Conservation (phyloP, 2,797 vertebrate species). For the Pseudochirops cupreus region DNA sequence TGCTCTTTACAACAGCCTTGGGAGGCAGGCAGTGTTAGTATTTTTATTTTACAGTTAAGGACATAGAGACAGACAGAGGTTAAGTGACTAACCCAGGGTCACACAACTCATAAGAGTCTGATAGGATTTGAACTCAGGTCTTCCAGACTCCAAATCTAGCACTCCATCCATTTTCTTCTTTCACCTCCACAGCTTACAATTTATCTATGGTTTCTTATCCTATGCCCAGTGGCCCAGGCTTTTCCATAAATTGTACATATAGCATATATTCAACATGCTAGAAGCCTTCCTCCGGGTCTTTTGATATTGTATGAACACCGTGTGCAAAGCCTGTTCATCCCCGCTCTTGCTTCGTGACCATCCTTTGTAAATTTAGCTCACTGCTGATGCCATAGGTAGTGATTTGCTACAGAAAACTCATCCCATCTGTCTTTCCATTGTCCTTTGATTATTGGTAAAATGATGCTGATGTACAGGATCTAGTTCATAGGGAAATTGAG, state of each 20-base stretch:
- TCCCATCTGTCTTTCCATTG: background rate
- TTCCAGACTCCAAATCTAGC: too few species aligned
- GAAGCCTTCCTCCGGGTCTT: background rate
- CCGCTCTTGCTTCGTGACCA: background rate
- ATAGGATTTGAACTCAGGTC: too few species aligned
- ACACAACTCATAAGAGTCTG: too few species aligned
- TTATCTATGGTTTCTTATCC: too few species aligned
- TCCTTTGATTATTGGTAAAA: background rate
- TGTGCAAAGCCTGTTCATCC: background rate
- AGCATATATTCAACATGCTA: background rate
- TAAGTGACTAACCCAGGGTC: too few species aligned
- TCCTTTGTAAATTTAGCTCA: background rate
- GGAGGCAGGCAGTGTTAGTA: too few species aligned
- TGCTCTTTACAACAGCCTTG: too few species aligned
- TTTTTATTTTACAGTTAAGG: too few species aligned
- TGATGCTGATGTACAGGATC: background rate
- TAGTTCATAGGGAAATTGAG: background rate
- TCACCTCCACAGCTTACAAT: too few species aligned
- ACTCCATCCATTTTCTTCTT: too few species aligned
- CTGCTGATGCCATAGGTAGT: background rate
- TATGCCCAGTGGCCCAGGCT: background rate
- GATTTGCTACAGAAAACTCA: background rate
- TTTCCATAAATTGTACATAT: background rate
- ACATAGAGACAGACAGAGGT: too few species aligned
- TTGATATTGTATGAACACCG: background rate